Conservation (phyloP, 2,888 invertebrate species). For the Gonocerus acuteangulatus region DNA sequence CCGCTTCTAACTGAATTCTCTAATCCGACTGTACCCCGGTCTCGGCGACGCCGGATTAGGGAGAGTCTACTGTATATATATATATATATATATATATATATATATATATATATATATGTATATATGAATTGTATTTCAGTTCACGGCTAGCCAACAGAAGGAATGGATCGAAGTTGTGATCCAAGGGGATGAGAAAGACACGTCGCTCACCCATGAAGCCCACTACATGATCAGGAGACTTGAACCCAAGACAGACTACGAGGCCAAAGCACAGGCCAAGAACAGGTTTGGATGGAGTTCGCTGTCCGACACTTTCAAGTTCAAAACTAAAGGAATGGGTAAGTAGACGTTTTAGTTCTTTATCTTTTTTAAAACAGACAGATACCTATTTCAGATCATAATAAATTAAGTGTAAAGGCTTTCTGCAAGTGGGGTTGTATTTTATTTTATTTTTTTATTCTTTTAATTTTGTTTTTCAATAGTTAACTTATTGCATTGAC, state of each 20-base stretch:
- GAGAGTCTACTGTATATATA: too few species aligned
- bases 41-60: too few species aligned
- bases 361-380: not conserved
- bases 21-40: too few species aligned
- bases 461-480: too few species aligned
- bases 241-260: conserved; percentile 56
- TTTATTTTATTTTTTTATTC: too few species aligned
- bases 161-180: conserved; percentile 48
- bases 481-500: too few species aligned
- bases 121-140: too few species aligned
- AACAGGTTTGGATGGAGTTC: conserved; percentile 60
- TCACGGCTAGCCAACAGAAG: conserved; percentile 24
- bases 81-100: too few species aligned
- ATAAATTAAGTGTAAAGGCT: not conserved
- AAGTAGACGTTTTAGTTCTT: conserved; percentile 39
- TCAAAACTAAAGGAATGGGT: conserved; percentile 57
- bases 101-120: too few species aligned
- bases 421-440: not conserved
- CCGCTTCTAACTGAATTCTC: too few species aligned
- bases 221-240: conserved; percentile 56
- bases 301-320: conserved; percentile 53
- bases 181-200: conserved; percentile 48
- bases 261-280: conserved; percentile 56
- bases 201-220: conserved; percentile 52
- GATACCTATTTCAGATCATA: not conserved